Percentiles rank a stretch among this genome's conserved stretches.
phyloP scores from a whole-genome alignment of 2,797 vertebrate genomes.

The Chloroceryle amazona region DNA sequence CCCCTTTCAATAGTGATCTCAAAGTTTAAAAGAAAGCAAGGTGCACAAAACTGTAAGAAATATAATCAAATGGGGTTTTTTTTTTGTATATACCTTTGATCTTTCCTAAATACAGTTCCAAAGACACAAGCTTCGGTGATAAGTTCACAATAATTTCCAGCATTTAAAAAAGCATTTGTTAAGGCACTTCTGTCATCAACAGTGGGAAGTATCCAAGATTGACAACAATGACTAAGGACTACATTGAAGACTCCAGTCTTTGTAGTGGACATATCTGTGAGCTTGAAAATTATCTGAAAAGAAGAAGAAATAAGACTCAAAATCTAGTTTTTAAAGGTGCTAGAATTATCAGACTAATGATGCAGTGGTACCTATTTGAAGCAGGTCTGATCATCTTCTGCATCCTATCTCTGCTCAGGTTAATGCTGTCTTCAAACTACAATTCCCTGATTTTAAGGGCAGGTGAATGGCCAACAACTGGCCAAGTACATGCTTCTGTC shows the following conservation, averaged over 20 bases:
- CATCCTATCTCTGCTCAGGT: not conserved
- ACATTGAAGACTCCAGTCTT: slow-evolving; percentile 92
- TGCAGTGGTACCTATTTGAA: not conserved
- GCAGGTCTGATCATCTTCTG: not conserved
- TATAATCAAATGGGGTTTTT: not conserved
- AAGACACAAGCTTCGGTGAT: slow-evolving; percentile 91
- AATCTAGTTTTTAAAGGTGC: not conserved
- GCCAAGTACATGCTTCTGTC: not conserved
- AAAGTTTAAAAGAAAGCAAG: not conserved
- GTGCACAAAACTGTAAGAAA: not conserved
- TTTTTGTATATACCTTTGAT: slow-evolving; percentile 87
- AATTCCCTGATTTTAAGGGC: not conserved
- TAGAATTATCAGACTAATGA: not conserved
- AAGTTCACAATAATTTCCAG: slow-evolving; percentile 86
- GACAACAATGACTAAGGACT: slow-evolving; percentile 90
- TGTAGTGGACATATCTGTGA: slow-evolving; percentile 89
- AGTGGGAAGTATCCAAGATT: slow-evolving; percentile 84
- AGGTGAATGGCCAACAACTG: not conserved
- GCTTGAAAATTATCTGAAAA: slow-evolving; percentile 86
- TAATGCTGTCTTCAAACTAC: not conserved
- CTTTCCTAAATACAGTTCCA: slow-evolving; percentile 92
- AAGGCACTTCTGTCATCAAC: slow-evolving; percentile 2
- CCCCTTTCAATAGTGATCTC: not conserved
- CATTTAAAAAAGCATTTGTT: slow-evolving; percentile 77
- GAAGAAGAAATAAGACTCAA: slow-evolving; percentile 1